Base-by-base conservation (phyloP, 2,888 invertebrate species). In the Cataglyphis altisquamis region DNA sequence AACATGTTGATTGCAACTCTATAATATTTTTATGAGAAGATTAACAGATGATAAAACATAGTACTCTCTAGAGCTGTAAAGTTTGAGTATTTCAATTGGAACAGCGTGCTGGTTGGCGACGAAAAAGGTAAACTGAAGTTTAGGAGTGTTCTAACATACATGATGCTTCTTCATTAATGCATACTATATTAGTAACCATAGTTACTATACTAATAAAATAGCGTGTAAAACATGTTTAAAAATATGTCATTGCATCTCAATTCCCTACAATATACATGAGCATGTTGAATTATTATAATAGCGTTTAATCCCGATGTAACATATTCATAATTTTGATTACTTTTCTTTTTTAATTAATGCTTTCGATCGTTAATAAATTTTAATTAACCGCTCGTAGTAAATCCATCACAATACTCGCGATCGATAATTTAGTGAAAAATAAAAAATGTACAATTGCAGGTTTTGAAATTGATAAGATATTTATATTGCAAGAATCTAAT, bases 281-380 rank as follows among this genome's bases (percentile, higher is more conserved):
- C 48, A 60, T 29, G 21, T 57, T n/a, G 21, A 67, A 52, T 12
- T 12, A 68, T 57, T 39, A 74, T 77, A 85, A 89, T 78, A 66
- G 77, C 78, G 82, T 84, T 89, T 88, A 84, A 88, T 89, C 84
- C 83, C 45, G 39, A 78, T 41, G 62, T 81, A 78, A 85, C 6
- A 32, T 73, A 80, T 68, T 86, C 81, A 73, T 67, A 75, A 78
- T 74, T 64, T 48, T 48, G 6, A 5, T 48, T 4, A 45, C 63
- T 48, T 15, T 45, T 12, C 3, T 6, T 36, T 63, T 52, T 64
- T 21, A 6, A 15, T 48, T 45, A 60, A 60, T 29, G 15, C 15
- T 32, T 32, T 6, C 15, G 45, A 15, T 36, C n/a, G 29, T 8
- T 52, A 8, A 8, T n/a, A 52, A 52, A 52, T 52, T 52, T 52